Evolutionary conservation across 2,113 vertebrate genomes (phyloP).

Genomic region (Orycteropus afer): DNA sequence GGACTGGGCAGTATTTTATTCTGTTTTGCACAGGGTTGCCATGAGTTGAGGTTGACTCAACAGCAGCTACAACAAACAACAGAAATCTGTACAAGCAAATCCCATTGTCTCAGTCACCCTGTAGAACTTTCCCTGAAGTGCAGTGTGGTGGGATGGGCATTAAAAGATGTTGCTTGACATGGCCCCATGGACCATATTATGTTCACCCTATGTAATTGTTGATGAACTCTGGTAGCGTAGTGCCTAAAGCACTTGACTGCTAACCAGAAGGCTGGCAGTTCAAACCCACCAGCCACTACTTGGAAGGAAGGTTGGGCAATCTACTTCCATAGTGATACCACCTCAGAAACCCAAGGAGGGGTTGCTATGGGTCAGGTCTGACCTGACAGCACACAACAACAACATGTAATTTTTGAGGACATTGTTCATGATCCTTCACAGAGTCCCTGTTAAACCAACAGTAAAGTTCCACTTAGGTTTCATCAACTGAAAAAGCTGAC

Average conservation of each 20-base stretch:
- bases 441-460: background rate
- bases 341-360: no score
- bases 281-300: no score
- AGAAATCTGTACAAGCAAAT: background rate
- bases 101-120: no score
- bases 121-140: background rate
- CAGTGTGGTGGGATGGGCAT: background rate
- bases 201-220: background rate
- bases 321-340: no score
- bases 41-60: background rate
- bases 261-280: no score
- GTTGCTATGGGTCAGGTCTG: no score
- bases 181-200: background rate
- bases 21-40: no score
- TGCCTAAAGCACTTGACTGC: no score
- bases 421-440: background rate
- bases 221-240: no score
- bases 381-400: no score
- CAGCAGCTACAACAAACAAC: background rate
- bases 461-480: background rate
- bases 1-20: background rate
- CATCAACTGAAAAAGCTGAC: background rate
- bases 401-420: no score
- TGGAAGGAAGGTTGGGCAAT: no score
- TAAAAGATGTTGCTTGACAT: background rate